Evolutionary conservation across 2,113 vertebrate genomes (phyloP).

Genomic region (Calidris pugnax): DNA sequence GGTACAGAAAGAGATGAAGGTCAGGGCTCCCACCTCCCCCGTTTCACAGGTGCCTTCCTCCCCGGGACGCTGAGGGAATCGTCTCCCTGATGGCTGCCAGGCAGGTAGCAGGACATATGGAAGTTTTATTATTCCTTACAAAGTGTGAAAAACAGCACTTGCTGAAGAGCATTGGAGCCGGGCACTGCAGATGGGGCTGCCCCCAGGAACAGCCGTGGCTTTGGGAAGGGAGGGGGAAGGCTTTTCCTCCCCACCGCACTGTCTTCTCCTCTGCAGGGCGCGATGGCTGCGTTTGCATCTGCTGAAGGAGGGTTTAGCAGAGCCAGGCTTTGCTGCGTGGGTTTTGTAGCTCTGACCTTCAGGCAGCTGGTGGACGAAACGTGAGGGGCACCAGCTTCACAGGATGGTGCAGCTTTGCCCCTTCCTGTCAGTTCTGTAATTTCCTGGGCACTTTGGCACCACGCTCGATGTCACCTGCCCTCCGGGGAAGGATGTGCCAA

Average conservation of each 20-base stretch:
- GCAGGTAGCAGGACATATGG: not conserved
- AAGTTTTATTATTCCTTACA: not conserved
- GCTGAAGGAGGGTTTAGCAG: not conserved
- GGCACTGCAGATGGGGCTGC: not conserved
- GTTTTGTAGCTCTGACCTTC: not conserved
- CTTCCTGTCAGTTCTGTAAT: accelerated
- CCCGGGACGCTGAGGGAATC: accelerated
- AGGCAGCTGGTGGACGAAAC: not conserved
- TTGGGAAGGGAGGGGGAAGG: not conserved
- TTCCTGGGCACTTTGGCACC: not conserved
- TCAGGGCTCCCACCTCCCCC: not conserved
- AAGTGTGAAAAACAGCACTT: not conserved
- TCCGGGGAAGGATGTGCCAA: accelerated
- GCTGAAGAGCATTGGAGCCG: not conserved
- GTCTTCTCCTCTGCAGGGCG: not conserved
- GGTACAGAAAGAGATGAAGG: not conserved
- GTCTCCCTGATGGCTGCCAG: not conserved
- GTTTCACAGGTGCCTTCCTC: not conserved
- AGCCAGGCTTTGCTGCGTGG: not conserved
- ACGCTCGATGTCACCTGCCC: accelerated
- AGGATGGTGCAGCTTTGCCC: not conserved
- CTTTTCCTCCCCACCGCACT: not conserved
- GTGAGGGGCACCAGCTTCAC: not conserved
- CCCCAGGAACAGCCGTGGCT: not conserved
- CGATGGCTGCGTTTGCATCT: not conserved